Evolutionary conservation across 2,113 vertebrate species (phyloP).

Genomic region (Phrynosoma blainvillii): DNA sequence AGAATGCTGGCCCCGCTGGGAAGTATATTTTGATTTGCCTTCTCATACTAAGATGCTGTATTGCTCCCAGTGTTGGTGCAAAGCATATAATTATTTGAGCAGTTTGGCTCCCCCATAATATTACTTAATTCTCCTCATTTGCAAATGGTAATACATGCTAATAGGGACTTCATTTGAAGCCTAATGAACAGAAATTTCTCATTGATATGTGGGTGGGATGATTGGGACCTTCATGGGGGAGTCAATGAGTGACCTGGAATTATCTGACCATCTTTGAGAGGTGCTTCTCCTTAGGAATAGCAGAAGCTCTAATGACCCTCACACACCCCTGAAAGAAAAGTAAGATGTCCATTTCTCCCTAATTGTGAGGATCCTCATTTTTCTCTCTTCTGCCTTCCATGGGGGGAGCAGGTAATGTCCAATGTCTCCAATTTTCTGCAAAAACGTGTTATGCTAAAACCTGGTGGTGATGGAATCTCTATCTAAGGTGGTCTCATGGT

Average conservation of each 20-base stretch:
- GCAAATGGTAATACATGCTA: slow-evolving; percentile 2
- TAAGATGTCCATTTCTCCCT: too few relatives aligned
- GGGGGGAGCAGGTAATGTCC: too few relatives aligned
- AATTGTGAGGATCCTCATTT: too few relatives aligned
- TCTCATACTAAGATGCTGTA: neutral
- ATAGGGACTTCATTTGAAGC: neutral
- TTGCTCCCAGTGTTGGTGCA: neutral
- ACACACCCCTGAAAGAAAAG: too few relatives aligned
- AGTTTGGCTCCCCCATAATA: neutral
- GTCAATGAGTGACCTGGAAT: neutral
- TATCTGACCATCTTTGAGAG: neutral
- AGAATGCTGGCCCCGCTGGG: slow-evolving; percentile 4
- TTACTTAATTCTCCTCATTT: slow-evolving; percentile 7
- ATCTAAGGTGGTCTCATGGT: too few relatives aligned
- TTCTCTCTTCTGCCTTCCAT: too few relatives aligned
- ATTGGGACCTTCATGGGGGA: neutral
- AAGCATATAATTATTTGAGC: neutral
- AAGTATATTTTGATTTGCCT: slow-evolving; percentile 9
- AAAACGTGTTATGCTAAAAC: too few relatives aligned
- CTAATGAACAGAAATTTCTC: neutral
- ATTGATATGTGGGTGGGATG: too few relatives aligned
- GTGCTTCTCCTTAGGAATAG: too few relatives aligned
- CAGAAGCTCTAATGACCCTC: too few relatives aligned
- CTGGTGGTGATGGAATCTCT: too few relatives aligned
- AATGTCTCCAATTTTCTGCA: too few relatives aligned